phyloP scores from a whole-genome alignment of 2,113 vertebrate genomes.

The Gasterosteus aculeatus region DNA sequence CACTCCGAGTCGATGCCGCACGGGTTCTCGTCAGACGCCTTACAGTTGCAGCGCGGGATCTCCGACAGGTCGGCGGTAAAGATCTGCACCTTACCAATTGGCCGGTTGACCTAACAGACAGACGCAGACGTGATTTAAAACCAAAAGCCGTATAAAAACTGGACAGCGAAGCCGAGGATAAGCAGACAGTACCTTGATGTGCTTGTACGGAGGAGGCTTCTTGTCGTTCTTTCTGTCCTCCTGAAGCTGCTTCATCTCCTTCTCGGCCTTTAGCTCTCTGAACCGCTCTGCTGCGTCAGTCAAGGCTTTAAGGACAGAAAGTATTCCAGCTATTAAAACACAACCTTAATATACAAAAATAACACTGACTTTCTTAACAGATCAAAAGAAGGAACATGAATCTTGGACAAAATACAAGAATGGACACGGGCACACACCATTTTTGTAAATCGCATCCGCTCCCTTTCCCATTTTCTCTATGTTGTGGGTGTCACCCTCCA shows the following conservation, averaged over 20 bases:
- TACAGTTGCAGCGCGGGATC: constrained; percentile 97
- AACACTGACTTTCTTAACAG: background rate
- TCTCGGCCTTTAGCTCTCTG: constrained; percentile 92
- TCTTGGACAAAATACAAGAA: background rate
- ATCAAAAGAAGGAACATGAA: background rate
- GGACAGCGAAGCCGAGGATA: background rate
- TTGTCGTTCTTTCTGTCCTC: constrained; percentile 97
- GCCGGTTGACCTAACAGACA: constrained; percentile 88
- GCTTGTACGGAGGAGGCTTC: constrained; percentile 96
- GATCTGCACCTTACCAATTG: constrained; percentile 95
- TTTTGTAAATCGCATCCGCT: constrained; percentile 94
- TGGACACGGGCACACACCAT: constrained; percentile 80
- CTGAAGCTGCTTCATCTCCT: constrained; percentile 94
- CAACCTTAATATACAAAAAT: background rate
- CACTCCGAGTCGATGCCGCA: constrained; percentile 96
- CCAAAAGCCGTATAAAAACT: background rate
- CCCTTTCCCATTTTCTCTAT: constrained; percentile 99
- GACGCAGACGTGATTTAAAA: background rate
- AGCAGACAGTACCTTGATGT: constrained; percentile 87
- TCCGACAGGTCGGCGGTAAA: constrained; percentile 95
- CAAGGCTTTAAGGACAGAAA: constrained; percentile 81
- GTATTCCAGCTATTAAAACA: background rate
- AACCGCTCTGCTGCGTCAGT: constrained; percentile 94
- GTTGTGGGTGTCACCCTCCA: constrained; percentile 98
- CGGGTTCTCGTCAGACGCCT: constrained; percentile 92